Base-by-base conservation (phyloP, 2,888 invertebrate genomes). In the Diogma glabrata region DNA sequence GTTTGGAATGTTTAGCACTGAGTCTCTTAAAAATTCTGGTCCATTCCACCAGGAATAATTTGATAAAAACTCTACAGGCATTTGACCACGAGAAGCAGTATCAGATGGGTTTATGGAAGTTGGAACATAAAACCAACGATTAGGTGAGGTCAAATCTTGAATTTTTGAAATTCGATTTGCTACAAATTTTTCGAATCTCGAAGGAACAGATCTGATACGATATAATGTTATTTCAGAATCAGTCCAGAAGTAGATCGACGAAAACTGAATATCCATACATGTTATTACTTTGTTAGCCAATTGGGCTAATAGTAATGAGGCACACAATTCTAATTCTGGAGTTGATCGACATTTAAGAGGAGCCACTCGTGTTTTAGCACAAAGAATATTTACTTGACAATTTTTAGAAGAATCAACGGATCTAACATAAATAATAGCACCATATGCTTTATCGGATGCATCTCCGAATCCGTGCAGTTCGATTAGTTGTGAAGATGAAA, bases 261-360 rank as follows among this genome's bases (percentile, higher is more conserved):
- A 33, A 33, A 33, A 14, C 10, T 28, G 28, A 33, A 33, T 10
- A 5, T 33, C 33, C n/a, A 3, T 6, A 33, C 33, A 14, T 2
- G 33, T 16, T 16, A 14, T 8, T 17, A 38, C 38, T 2, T 38
- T 38, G 3, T 16, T 14, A 17, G 38, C 38, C 10, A 38, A 10
- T 38, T 38, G 38, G 38, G 38, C 16, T 6, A 38, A 16, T 38
- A 38, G 19, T 16, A 38, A 16, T 19, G 38, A 38, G 19, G 38
- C 38, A 10, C 38, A 38, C 4, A 38, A 38, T 38, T 38, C 38
- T 10, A 38, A 10, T 16, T 38, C 17, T 38, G 38, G 38, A 38
- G 38, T 38, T 38, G 38, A 38, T 14, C 38, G 38, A 3, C 16
- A 6, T 38, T 38, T 38, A 38, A 38, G 38, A 38, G 38, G 38